Percentiles rank a stretch among this genome's conserved stretches.
Evolutionary conservation across 2,797 vertebrate species (phyloP).

Genomic region (Lateolabrax maculatus): DNA sequence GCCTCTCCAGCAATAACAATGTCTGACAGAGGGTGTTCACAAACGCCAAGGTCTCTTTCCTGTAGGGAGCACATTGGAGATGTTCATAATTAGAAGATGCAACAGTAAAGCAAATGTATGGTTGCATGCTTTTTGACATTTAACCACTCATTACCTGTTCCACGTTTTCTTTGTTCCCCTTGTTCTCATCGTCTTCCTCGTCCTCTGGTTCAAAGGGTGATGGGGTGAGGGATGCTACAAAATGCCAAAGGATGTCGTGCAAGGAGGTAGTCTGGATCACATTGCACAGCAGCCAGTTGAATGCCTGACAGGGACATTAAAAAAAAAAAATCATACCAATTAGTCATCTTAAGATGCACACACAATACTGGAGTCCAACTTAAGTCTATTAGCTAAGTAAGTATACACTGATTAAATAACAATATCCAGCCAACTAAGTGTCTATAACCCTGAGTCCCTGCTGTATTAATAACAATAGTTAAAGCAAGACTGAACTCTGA

Average conservation of each 20-base stretch:
- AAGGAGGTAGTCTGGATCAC: conserved; percentile 99
- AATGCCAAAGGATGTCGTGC: conserved; percentile 99
- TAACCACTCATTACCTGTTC: conserved; percentile 88
- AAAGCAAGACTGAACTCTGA: background rate
- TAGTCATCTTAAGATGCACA: conserved; percentile 1
- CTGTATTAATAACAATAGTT: conserved; percentile 19
- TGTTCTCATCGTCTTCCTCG: conserved; percentile 98
- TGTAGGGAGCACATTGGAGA: conserved; percentile 58
- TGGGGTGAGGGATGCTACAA: conserved; percentile 97
- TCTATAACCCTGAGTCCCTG: background rate
- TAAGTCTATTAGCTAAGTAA: background rate
- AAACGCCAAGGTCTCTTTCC: conserved; percentile 97
- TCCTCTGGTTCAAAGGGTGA: conserved; percentile 96
- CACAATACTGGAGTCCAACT: background rate
- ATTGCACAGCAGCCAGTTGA: conserved; percentile 99
- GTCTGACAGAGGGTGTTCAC: conserved; percentile 98
- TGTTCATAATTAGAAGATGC: conserved; percentile 7
- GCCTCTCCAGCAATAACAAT: conserved; percentile 99
- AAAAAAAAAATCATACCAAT: background rate
- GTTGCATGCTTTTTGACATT: accelerated
- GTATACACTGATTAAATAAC: background rate
- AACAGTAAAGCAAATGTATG: background rate
- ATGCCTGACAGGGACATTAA: conserved; percentile 86
- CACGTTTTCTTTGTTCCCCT: conserved; percentile 94
- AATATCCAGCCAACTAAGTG: background rate